Base-by-base conservation (phyloP, 53 echinoderm and acorn worm species). In the Holothuria leucospilota region DNA sequence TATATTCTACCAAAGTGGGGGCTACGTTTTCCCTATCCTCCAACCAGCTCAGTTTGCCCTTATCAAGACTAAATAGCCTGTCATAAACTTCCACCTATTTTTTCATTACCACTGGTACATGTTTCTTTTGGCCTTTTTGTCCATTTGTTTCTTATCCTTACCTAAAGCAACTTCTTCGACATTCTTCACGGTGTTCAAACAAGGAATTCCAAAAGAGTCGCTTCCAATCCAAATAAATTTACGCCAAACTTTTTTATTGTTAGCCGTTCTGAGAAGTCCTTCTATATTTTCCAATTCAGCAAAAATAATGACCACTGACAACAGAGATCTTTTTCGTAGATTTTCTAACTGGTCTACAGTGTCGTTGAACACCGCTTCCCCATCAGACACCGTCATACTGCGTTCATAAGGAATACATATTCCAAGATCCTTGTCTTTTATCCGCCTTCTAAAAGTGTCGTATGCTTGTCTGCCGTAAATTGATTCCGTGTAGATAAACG, bases 171-270 rank as follows among this genome's bases (percentile, higher is more conserved):
- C 93, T 58, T 95, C 92, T 51, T 95, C 90, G 51, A 91, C 51
- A 64, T 75, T 88, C 51, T 60, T 51, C 8, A 92, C 88, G 2
- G 92, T 91, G 26, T 87, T 82, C 13, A 86, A 70, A 1, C 93
- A 93, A 41, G 93, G 93, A 78, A 93, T 95, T 2, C 95, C 98
- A 91, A 95, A 97, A 16, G 93, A 93, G 78, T 97, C 98, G 82
- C 93, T 93, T 0, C 94, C 98, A 13, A 97, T 90, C 98, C 98
- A 97, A 51, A 97, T 92, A 78, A 95, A 97, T n/a, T 88, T 56
- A 20, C 86, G 85, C 8, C 52, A 40, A 68, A 84, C 93, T 28
- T 88, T 88, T 24, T 71, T 77, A 39, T 63, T 56, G n/a, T 68
- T 86, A 2, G 90, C 94, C 8, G 93, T 89, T 20, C 18, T 62